Evolutionary conservation across 2,797 vertebrate species (phyloP).

Genomic region (Macropodus opercularis): DNA sequence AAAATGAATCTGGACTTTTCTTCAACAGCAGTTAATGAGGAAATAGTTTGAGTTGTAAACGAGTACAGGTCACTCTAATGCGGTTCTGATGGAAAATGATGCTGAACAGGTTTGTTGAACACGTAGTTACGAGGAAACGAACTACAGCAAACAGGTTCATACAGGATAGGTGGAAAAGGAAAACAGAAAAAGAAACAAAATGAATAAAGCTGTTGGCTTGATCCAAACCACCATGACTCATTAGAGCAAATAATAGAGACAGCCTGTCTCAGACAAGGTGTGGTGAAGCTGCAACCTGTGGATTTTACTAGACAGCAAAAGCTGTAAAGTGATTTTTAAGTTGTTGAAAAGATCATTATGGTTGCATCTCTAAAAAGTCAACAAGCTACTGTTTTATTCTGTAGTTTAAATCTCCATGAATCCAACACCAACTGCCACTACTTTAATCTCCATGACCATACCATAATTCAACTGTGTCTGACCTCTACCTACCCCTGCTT

Average conservation of each 20-base stretch:
- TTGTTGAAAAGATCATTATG: too few species aligned
- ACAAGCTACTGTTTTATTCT: too few species aligned
- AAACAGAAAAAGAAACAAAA: neutral
- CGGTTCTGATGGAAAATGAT: neutral
- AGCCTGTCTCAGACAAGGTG: neutral
- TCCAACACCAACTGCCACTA: too few species aligned
- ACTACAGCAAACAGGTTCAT: neutral
- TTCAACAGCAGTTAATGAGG: too few species aligned
- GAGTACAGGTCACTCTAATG: neutral
- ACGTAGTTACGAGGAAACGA: neutral
- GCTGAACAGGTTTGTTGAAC: neutral
- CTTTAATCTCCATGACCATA: too few species aligned
- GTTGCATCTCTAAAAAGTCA: too few species aligned
- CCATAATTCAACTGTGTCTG: too few species aligned
- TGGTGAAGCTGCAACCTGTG: neutral
- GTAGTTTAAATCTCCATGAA: too few species aligned
- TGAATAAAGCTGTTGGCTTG: neutral
- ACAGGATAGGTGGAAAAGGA: neutral
- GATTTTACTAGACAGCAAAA: neutral
- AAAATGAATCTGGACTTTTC: too few species aligned
- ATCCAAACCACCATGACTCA: neutral
- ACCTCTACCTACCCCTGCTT: too few species aligned
- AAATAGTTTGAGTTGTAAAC: too few species aligned
- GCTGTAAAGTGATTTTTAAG: neutral
- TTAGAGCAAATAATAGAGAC: neutral